These are phyloP conservation scores for Cryptocephalus moraei DNA, from an alignment of 2,888 invertebrate species.

Conservation along the genomic window DNA sequence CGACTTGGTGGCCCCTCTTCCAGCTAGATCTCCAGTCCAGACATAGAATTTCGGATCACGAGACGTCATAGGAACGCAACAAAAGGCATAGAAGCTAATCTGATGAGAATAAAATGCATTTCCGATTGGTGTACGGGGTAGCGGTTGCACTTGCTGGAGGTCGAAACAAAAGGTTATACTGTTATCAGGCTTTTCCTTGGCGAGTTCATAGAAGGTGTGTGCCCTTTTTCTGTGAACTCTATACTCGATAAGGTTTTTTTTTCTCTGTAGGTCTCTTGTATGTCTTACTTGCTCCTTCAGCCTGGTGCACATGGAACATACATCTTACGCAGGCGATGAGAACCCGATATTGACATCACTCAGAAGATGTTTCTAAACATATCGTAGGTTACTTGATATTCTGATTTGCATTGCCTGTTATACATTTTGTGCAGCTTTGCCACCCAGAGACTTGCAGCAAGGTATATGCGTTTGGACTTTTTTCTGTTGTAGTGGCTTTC, in stretches of 20 bases:
- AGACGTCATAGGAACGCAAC: background rate
- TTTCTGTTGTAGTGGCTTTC: too few relatives aligned
- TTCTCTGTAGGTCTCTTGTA: background rate
- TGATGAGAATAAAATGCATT: slow-evolving; percentile 15
- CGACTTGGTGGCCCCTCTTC: too few relatives aligned
- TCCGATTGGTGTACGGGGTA: slow-evolving; percentile 10
- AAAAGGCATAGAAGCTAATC: slow-evolving; percentile 9
- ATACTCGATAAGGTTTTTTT: background rate
- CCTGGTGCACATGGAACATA: slow-evolving; percentile 1
- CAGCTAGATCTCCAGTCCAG: too few relatives aligned
- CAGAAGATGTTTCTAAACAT: slow-evolving; percentile 4
- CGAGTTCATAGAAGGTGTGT: slow-evolving; percentile 5
- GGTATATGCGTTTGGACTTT: too few relatives aligned
- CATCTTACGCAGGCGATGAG: background rate
- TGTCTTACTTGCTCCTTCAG: background rate
- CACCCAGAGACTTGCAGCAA: too few relatives aligned
- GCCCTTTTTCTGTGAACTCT: slow-evolving; percentile 1
- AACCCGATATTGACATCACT: slow-evolving; percentile 4
- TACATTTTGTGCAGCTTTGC: background rate
- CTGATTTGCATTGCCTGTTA: background rate
- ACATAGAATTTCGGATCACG: too few relatives aligned
- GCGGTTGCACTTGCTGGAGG: slow-evolving; percentile 11
- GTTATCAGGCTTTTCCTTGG: slow-evolving; percentile 2
- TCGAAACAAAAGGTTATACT: slow-evolving; percentile 2
- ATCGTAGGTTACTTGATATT: background rate